Conservation (phyloP, 2,888 invertebrate genomes). For the Zaprionus obscuricornis region DNA sequence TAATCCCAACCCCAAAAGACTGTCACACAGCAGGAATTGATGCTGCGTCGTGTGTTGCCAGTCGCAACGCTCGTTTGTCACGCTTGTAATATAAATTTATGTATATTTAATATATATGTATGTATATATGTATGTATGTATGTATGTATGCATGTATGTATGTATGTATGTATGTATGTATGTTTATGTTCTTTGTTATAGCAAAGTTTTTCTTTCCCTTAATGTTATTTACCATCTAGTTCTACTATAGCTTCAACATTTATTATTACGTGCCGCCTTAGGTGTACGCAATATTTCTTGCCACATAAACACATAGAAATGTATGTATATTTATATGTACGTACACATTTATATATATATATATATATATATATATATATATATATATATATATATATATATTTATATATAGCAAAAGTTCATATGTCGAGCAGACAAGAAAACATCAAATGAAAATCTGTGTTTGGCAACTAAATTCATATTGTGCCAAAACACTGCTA, state of each 20-base stretch:
- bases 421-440: conserved; percentile 35
- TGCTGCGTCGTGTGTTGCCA: no score
- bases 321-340: conserved; percentile 5
- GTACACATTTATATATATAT: neutral
- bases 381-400: neutral
- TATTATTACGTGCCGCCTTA: conserved; percentile 33
- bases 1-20: no score
- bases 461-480: conserved; percentile 43
- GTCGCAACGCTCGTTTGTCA: no score
- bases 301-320: no score
- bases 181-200: no score
- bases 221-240: conserved; percentile 12
- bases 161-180: conserved; percentile 3
- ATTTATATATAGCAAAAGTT: conserved; percentile 15
- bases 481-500: no score
- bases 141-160: neutral
- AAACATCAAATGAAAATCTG: conserved; percentile 53
- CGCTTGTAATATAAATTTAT: no score
- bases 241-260: conserved; percentile 31
- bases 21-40: no score
- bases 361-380: neutral
- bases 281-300: conserved; percentile 15
- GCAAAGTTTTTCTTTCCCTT: conserved; percentile 1
- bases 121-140: neutral
- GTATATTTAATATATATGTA: no score